These are phyloP conservation scores for Hydrozoanthus tunicans DNA, from an alignment of 64 coral and sea anemone genomes.

Conservation along the genomic window DNA sequence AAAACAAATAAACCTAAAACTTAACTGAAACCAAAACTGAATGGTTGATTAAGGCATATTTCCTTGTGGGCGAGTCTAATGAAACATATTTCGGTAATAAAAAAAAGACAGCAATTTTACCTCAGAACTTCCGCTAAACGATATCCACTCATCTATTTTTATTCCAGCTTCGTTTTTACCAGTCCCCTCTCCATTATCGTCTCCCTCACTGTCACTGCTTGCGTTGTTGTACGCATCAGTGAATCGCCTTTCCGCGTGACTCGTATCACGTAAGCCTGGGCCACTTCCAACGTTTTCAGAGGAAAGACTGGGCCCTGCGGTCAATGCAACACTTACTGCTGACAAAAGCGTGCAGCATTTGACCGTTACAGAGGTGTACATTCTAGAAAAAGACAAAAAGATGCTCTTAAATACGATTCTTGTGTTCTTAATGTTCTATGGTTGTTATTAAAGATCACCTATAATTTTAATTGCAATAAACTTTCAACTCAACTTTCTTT, in stretches of 20 bases:
- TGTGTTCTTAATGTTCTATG: neutral
- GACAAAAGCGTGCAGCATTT: slow-evolving; percentile 91
- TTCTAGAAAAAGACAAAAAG: slow-evolving; percentile 12
- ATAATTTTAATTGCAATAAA: no score
- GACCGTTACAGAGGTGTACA: slow-evolving; percentile 82
- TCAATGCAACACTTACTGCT: slow-evolving; percentile 69
- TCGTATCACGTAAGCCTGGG: slow-evolving; percentile 58
- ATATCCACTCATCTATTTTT: slow-evolving; percentile 88
- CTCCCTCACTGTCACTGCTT: slow-evolving; percentile 94
- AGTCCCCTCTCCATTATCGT: slow-evolving; percentile 65
- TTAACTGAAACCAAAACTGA: no score
- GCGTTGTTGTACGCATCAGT: slow-evolving; percentile 57
- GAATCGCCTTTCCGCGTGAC: slow-evolving; percentile 60
- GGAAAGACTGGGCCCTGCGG: slow-evolving; percentile 85
- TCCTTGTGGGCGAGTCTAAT: neutral
- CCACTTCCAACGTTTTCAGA: slow-evolving; percentile 82
- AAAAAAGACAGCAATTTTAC: neutral
- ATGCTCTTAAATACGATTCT: neutral
- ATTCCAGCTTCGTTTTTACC: slow-evolving; percentile 66
- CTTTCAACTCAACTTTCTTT: no score
- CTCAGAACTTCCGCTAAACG: slow-evolving; percentile 77
- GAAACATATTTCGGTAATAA: neutral
- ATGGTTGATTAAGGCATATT: no score
- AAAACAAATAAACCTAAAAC: no score
- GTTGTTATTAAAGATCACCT: neutral